Conservation (phyloP, 2,113 vertebrate species). For the Syrmaticus mikado region DNA sequence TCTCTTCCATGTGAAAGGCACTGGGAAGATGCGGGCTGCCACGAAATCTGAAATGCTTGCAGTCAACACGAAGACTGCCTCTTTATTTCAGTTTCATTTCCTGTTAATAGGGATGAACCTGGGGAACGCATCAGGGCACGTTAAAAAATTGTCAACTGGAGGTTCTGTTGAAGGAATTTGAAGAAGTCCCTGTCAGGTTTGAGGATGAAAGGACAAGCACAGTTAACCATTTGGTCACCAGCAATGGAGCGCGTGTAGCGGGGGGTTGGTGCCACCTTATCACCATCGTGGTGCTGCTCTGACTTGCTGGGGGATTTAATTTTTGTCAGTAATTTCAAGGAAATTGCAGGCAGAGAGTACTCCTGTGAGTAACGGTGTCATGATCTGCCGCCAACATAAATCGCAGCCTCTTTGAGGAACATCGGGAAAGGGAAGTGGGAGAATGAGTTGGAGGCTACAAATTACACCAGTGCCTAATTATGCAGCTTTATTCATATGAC, state of each 20-base stretch:
- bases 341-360: constrained; percentile 21
- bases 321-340: constrained; percentile 38
- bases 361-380: constrained; percentile 28
- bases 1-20: constrained; percentile 70
- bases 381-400: constrained; percentile 23
- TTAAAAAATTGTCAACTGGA: constrained; percentile 63
- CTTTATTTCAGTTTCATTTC: constrained; percentile 69
- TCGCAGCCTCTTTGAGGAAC: constrained; percentile 11
- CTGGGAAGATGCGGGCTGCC: constrained; percentile 59
- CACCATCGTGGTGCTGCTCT: neutral
- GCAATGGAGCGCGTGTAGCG: rapidly evolving
- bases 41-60: constrained; percentile 75
- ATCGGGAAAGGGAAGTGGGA: constrained; percentile 4
- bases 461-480: constrained; percentile 40
- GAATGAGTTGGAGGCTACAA: constrained; percentile 38
- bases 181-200: constrained; percentile 31
- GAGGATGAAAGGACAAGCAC: constrained; percentile 27
- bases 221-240: neutral
- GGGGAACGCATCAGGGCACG: constrained; percentile 51
- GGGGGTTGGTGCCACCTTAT: neutral
- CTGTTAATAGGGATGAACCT: constrained; percentile 60
- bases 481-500: constrained; percentile 40
- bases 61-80: constrained; percentile 67
- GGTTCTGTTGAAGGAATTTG: constrained; percentile 51
- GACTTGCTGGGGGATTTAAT: neutral